Evolutionary conservation across 2,797 vertebrate genomes (phyloP).

Genomic region (Schizopygopsis malacanthus): DNA sequence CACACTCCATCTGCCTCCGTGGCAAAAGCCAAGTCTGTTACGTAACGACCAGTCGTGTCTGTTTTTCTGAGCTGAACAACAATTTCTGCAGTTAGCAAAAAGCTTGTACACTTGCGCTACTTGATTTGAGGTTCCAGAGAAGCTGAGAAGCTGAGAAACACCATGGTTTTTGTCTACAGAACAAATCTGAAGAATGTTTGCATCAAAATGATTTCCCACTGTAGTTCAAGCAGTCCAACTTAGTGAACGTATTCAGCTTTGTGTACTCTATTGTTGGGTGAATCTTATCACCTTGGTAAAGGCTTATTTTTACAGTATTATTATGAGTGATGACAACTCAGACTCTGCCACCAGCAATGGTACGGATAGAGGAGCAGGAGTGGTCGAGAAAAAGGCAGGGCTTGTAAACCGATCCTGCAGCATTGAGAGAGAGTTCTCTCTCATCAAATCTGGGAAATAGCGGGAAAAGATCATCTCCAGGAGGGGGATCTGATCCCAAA

Average conservation of each 20-base stretch:
- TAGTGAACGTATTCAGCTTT: slow-evolving; percentile 57
- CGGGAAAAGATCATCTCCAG: slow-evolving; percentile 68
- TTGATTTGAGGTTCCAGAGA: not conserved
- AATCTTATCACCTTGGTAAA: slow-evolving; percentile 50
- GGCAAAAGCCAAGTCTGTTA: slow-evolving; percentile 60
- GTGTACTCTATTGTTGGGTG: slow-evolving; percentile 37
- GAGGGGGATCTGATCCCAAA: slow-evolving; percentile 64
- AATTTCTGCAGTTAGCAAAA: slow-evolving; percentile 8
- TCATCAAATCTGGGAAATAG: slow-evolving; percentile 51
- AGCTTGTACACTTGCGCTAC: not conserved
- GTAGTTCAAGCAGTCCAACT: slow-evolving; percentile 73
- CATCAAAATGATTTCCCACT: slow-evolving; percentile 57
- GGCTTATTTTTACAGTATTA: slow-evolving; percentile 70
- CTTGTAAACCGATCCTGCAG: slow-evolving; percentile 55
- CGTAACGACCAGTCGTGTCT: slow-evolving; percentile 50
- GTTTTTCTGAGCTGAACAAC: slow-evolving; percentile 34
- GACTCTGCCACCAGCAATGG: slow-evolving; percentile 74
- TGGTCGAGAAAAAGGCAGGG: slow-evolving; percentile 64
- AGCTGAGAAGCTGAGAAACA: not conserved
- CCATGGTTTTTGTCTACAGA: not conserved
- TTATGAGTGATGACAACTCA: slow-evolving; percentile 84
- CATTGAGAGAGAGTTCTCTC: slow-evolving; percentile 50
- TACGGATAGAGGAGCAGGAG: slow-evolving; percentile 69
- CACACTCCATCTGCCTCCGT: slow-evolving; percentile 57
- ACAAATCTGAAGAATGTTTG: slow-evolving; percentile 10